Conservation (phyloP, 2,888 invertebrate genomes). For the Dasysyrphus albostriatus region DNA sequence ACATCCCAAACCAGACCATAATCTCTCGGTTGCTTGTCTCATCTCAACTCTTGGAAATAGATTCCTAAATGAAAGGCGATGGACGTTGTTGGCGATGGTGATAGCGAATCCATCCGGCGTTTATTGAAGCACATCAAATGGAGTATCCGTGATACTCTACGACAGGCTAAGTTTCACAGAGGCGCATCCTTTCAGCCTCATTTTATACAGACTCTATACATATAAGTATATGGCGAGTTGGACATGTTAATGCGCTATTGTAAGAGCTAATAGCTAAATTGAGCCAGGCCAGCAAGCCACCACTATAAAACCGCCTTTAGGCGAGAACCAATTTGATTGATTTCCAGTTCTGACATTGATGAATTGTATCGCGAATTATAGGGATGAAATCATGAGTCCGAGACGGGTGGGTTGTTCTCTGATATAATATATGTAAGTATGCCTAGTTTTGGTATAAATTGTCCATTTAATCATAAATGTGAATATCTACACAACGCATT, state of each 20-base stretch:
- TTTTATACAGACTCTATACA: not conserved
- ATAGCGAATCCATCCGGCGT: slow-evolving; percentile 47
- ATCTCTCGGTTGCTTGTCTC: slow-evolving; percentile 56
- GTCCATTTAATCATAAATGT: slow-evolving; percentile 60
- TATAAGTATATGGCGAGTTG: slow-evolving; percentile 3
- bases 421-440: not conserved
- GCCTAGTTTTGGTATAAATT: slow-evolving; percentile 33
- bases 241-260: slow-evolving; percentile 73
- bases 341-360: slow-evolving; percentile 72
- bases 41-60: slow-evolving; percentile 49
- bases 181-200: slow-evolving; percentile 34
- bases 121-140: slow-evolving; percentile 57
- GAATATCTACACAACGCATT: not conserved
- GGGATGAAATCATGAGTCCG: slow-evolving; percentile 11
- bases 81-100: slow-evolving; percentile 33
- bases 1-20: slow-evolving; percentile 60
- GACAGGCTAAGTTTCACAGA: slow-evolving; percentile 62
- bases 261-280: slow-evolving; percentile 74
- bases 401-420: not conserved
- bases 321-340: slow-evolving; percentile 75
- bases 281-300: slow-evolving; percentile 62
- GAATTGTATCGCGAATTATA: slow-evolving; percentile 68
- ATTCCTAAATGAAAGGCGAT: slow-evolving; percentile 48
- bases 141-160: slow-evolving; percentile 70
- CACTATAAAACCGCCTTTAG: slow-evolving; percentile 64